Conservation (phyloP, 2,888 invertebrate species). For the Dasypogon diadema region DNA sequence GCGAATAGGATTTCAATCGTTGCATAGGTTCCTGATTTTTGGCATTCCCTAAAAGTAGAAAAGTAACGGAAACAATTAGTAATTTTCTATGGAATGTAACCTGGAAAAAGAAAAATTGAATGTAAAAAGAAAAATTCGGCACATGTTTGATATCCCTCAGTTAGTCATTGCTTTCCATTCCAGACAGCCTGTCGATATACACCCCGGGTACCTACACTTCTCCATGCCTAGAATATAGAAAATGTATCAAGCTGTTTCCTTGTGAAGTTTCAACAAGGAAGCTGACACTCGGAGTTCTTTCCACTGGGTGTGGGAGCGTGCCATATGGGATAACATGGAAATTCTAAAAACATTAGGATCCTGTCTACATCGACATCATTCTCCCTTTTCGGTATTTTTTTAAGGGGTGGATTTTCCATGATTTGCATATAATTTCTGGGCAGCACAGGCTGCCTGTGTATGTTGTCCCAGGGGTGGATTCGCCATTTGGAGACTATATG, state of each 20-base stretch:
- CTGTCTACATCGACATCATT: slow-evolving; percentile 43
- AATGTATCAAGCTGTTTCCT: slow-evolving; percentile 49
- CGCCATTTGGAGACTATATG: slow-evolving; percentile 45
- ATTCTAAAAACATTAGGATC: slow-evolving; percentile 50
- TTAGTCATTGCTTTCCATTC: slow-evolving; percentile 22
- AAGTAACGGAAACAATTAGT: slow-evolving; percentile 34
- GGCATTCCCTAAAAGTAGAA: too few relatives aligned
- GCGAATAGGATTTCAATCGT: too few relatives aligned
- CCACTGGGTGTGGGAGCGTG: slow-evolving; percentile 27
- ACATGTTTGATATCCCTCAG: slow-evolving; percentile 18
- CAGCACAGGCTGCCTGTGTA: slow-evolving; percentile 32
- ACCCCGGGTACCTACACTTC: slow-evolving; percentile 12
- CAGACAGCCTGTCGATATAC: slow-evolving; percentile 44
- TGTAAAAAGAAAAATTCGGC: neutral
- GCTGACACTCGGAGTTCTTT: slow-evolving; percentile 30
- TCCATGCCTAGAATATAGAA: slow-evolving; percentile 49
- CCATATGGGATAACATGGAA: slow-evolving; percentile 49
- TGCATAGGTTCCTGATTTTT: too few relatives aligned
- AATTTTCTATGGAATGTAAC: slow-evolving; percentile 29
- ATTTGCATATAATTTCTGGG: slow-evolving; percentile 50
- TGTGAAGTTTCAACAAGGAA: slow-evolving; percentile 28
- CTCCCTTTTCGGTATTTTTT: slow-evolving; percentile 43
- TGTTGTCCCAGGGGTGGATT: slow-evolving; percentile 24
- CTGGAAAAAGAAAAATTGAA: slow-evolving; percentile 2
- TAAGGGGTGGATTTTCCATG: slow-evolving; percentile 49